These are phyloP conservation scores for Drosophila funebris DNA, from an alignment of 1,140 invertebrate genomes.

Conservation along the genomic window DNA sequence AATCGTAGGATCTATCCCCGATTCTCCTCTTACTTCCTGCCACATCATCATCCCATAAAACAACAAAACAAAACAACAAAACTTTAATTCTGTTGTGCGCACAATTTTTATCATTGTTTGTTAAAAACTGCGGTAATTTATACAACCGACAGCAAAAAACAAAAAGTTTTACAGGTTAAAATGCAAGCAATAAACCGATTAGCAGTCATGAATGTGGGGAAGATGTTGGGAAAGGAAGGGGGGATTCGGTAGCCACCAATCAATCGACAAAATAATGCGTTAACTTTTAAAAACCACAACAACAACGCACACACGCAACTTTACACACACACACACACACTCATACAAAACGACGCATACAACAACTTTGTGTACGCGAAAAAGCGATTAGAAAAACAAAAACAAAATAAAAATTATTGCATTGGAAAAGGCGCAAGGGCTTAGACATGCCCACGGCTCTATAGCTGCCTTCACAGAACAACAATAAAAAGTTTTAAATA, in stretches of 20 bases:
- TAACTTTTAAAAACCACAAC: conserved; percentile 75
- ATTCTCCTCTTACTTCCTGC: background rate
- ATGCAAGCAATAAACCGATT: conserved; percentile 48
- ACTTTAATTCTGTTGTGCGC: conserved; percentile 67
- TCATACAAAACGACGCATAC: background rate
- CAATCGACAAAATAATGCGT: conserved; percentile 80
- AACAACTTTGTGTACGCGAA: conserved; percentile 44
- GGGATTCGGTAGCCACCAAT: conserved; percentile 40
- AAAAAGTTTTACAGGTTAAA: conserved; percentile 48
- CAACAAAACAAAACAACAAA: conserved; percentile 38
- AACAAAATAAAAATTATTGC: conserved; percentile 48
- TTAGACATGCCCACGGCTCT: conserved; percentile 12
- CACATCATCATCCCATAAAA: conserved; percentile 21
- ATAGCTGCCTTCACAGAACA: conserved; percentile 26
- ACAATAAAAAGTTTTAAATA: conserved; percentile 69
- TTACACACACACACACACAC: conserved; percentile 33
- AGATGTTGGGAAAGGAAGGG: background rate
- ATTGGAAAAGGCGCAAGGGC: conserved; percentile 34
- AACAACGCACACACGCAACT: conserved; percentile 69
- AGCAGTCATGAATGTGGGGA: conserved; percentile 3
- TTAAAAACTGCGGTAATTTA: conserved; percentile 81
- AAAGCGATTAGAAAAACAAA: conserved; percentile 65
- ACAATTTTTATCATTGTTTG: conserved; percentile 76
- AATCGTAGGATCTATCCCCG: conserved; percentile 36
- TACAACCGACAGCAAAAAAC: conserved; percentile 60